phyloP scores from a whole-genome alignment of 2,797 vertebrate species.

The Carapus acus region DNA sequence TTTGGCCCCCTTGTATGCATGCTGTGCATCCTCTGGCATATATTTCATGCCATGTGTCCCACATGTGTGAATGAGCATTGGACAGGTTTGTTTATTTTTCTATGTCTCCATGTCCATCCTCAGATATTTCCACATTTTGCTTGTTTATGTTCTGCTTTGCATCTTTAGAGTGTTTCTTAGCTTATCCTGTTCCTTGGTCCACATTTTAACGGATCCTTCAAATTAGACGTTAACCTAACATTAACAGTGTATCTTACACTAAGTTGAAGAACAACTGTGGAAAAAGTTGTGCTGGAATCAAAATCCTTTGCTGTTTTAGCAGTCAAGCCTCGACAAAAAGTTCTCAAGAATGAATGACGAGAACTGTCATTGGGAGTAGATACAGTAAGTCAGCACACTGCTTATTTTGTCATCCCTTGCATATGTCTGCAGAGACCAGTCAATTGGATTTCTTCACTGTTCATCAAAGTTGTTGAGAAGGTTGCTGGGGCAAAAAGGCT shows the following conservation, averaged over 20 bases:
- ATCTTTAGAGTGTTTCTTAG: too few relatives aligned
- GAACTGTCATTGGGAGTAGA: slow-evolving; percentile 27
- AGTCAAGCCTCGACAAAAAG: slow-evolving; percentile 39
- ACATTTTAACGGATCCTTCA: too few relatives aligned
- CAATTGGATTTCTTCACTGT: slow-evolving; percentile 60
- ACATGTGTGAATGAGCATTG: too few relatives aligned
- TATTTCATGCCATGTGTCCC: too few relatives aligned
- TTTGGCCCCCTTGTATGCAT: too few relatives aligned
- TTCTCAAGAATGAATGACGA: slow-evolving; percentile 30
- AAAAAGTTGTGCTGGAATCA: too few relatives aligned
- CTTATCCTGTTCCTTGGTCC: too few relatives aligned
- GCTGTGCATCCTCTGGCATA: too few relatives aligned
- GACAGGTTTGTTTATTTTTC: too few relatives aligned
- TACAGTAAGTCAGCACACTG: slow-evolving; percentile 14
- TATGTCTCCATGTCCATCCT: too few relatives aligned
- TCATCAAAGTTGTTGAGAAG: slow-evolving; percentile 66
- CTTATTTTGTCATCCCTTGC: slow-evolving; percentile 44
- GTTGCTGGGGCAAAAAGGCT: slow-evolving; percentile 66
- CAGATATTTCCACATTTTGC: too few relatives aligned
- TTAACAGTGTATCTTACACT: not conserved
- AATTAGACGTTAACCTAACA: not conserved
- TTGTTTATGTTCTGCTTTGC: too few relatives aligned
- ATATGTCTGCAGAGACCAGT: slow-evolving; percentile 49
- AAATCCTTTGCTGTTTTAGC: slow-evolving; percentile 13
- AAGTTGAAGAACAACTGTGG: not conserved